phyloP scores from a whole-genome alignment of 2,113 vertebrate species.

The Sphyrna mokarran region DNA sequence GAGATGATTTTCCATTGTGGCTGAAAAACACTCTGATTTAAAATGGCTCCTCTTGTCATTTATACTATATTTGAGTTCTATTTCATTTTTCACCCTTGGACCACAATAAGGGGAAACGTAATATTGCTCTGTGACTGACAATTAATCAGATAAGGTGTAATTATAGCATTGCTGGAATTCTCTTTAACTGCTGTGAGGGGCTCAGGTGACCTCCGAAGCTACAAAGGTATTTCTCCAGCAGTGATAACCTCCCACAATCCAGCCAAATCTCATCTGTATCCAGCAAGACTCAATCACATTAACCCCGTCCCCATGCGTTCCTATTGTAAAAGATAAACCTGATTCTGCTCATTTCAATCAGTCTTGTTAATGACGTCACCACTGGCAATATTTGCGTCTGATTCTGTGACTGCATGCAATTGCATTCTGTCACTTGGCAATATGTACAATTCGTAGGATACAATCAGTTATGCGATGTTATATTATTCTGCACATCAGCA shows the following conservation, averaged over 20 bases:
- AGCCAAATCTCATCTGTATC: neutral
- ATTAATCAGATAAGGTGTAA: slow-evolving; percentile 26
- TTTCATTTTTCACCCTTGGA: neutral
- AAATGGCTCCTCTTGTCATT: neutral
- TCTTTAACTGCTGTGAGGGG: neutral
- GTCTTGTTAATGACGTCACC: neutral
- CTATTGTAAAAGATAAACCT: slow-evolving; percentile 13
- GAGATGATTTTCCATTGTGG: neutral
- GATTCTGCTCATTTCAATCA: neutral
- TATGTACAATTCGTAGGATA: neutral
- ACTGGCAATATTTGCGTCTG: neutral
- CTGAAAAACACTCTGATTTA: neutral
- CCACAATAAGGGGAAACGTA: neutral
- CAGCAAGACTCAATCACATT: neutral
- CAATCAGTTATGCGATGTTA: neutral
- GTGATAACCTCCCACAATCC: neutral
- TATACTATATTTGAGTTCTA: neutral
- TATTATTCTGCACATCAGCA: neutral
- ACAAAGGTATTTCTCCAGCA: neutral
- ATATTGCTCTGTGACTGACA: neutral
- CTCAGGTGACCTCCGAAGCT: slow-evolving; percentile 9
- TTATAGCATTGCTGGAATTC: slow-evolving; percentile 24
- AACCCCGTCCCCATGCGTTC: neutral
- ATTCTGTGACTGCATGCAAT: neutral
- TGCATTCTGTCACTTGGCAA: neutral